Conservation (phyloP, 2,113 vertebrate genomes). For the Pycnonotus jocosus region DNA sequence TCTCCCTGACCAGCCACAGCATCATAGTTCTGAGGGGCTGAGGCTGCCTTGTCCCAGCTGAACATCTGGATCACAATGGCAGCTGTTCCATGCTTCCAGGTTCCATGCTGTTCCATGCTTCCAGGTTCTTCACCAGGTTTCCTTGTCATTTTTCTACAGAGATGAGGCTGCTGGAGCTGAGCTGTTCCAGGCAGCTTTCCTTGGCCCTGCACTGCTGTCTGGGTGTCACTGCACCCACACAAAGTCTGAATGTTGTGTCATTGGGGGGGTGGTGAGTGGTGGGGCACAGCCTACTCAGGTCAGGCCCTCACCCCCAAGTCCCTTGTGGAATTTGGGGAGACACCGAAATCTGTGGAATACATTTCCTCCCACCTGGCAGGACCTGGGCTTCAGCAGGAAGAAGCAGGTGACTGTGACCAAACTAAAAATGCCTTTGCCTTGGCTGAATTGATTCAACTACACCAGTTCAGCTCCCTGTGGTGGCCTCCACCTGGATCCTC, state of each 20-base stretch:
- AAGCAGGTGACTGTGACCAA: background rate
- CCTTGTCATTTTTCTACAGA: background rate
- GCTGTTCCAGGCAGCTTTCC: background rate
- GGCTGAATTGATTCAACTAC: background rate
- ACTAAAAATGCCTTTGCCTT: background rate
- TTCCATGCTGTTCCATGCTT: background rate
- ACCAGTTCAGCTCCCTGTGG: rapidly evolving
- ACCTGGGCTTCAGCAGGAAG: background rate
- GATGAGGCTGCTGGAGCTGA: background rate
- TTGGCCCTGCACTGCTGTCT: background rate
- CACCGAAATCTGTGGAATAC: background rate
- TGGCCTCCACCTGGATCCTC: background rate
- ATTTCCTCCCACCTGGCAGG: background rate
- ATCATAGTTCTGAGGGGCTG: background rate
- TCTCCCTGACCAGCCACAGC: background rate
- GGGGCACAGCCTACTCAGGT: background rate
- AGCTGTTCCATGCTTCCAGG: background rate
- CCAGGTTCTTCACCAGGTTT: background rate
- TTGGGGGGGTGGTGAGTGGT: rapidly evolving
- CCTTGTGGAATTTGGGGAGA: background rate
- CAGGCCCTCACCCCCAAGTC: background rate
- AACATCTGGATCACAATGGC: background rate
- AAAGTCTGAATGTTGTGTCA: background rate
- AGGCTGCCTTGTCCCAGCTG: rapidly evolving
- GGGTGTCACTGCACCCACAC: background rate